Evolutionary conservation across 2,797 vertebrate species (phyloP).

Genomic region (Anabas testudineus): DNA sequence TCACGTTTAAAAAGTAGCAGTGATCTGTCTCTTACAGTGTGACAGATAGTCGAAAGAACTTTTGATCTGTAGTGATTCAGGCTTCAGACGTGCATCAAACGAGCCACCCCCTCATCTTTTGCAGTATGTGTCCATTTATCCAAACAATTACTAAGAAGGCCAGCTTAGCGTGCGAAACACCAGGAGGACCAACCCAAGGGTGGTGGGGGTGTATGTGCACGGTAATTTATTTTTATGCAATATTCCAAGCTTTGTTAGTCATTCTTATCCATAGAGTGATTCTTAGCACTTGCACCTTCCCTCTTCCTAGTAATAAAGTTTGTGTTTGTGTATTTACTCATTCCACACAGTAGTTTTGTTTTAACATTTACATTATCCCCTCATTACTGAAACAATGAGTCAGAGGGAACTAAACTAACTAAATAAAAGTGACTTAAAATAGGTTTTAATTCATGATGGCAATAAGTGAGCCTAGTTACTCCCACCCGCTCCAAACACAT

Average conservation of each 20-base stretch:
- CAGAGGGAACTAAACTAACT: background rate
- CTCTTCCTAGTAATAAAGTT: constrained; percentile 63
- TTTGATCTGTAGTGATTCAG: background rate
- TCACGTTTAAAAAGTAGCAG: background rate
- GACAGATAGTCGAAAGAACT: background rate
- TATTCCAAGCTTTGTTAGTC: constrained; percentile 18
- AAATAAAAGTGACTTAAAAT: constrained; percentile 20
- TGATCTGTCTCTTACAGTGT: background rate
- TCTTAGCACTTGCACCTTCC: background rate
- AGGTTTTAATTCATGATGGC: constrained; percentile 7
- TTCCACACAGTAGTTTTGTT: constrained; percentile 15
- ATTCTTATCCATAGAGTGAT: constrained; percentile 5
- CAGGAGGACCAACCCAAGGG: constrained; percentile 15
- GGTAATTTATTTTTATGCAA: constrained; percentile 39
- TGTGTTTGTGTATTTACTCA: constrained; percentile 64
- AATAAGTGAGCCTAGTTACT: background rate
- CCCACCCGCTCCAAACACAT: too few relatives aligned
- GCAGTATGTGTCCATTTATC: constrained; percentile 4
- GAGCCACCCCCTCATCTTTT: background rate
- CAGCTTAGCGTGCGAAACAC: constrained; percentile 18
- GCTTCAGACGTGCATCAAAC: background rate
- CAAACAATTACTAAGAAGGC: constrained; percentile 1
- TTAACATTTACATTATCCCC: constrained; percentile 19
- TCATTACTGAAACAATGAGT: constrained; percentile 23
- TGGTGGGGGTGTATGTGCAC: constrained; percentile 6